A percentile compares a stretch with the other conserved stretches of the same genome.
Evolutionary conservation across 2,113 vertebrate genomes (phyloP).

Genomic region (Gasterosteus aculeatus): DNA sequence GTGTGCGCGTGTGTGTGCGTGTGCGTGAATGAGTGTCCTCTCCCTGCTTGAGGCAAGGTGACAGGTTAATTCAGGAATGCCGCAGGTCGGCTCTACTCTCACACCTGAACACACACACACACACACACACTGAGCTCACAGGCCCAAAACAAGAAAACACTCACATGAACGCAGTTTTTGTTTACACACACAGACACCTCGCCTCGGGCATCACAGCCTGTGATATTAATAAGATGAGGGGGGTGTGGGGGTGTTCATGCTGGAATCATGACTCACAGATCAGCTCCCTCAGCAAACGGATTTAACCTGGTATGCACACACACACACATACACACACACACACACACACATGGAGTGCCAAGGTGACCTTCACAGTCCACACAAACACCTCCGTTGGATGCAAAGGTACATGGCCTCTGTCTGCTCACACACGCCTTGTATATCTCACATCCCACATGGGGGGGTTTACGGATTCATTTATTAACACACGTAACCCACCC

Average conservation of each 20-base stretch:
- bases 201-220: slow-evolving; percentile 21
- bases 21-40: slow-evolving; percentile 6
- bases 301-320: slow-evolving; percentile 34
- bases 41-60: slow-evolving; percentile 45
- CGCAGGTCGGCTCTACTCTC: slow-evolving; percentile 23
- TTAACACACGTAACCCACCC: slow-evolving; percentile 45
- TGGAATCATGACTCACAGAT: slow-evolving; percentile 48
- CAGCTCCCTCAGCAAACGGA: slow-evolving; percentile 34
- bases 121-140: slow-evolving; percentile 9
- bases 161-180: slow-evolving; percentile 20
- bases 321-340: slow-evolving; percentile 19
- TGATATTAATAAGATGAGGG: slow-evolving; percentile 38
- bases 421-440: slow-evolving; percentile 12
- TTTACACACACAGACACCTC: slow-evolving; percentile 17
- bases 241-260: background rate
- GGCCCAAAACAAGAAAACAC: slow-evolving; percentile 19
- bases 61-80: slow-evolving; percentile 63
- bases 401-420: slow-evolving; percentile 11
- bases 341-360: slow-evolving; percentile 23
- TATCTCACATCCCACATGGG: slow-evolving; percentile 35
- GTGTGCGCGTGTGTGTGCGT: background rate
- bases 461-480: slow-evolving; percentile 57
- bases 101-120: slow-evolving; percentile 30
- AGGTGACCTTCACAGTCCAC: slow-evolving; percentile 60
- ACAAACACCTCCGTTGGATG: slow-evolving; percentile 18